Evolutionary conservation across 2,113 vertebrate genomes (phyloP), one percentile per base, ranked within the genome.

Genomic region (Delphinus delphis): DNA sequence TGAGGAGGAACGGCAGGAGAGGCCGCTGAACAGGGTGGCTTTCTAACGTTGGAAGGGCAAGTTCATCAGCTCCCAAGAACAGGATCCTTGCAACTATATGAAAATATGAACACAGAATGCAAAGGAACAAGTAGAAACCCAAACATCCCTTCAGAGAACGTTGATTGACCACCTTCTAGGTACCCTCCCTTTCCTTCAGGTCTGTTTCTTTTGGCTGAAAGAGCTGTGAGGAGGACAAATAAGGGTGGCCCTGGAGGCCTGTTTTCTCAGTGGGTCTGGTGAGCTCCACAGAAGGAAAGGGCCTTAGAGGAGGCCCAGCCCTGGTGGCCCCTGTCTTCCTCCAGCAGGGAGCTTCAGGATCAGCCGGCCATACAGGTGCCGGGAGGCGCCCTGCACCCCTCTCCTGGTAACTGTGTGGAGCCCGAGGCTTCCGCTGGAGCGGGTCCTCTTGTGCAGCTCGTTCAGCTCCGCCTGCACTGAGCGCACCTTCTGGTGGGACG

Each of bases 311-410:
- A 93, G n/a, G 23, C 63, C 55, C 8, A 62, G n/a, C 31, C 73
- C 65, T 13, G 20, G 47, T 44, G n/a, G 15, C 11, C 18, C 23
- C 26, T 13, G 1, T 41, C 58, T 71, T 96, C 50, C 17, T 50
- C 13, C 26, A 8, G 3, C 12, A 55, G 79, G 47, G 74, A n/a
- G 21, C 47, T 76, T 74, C 65, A 23, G 21, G 8, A 26, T 31
- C 47, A 53, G 8, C 44, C 10, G 20, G 31, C 28, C 28, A 6
- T 8, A 21, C 14, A 25, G 58, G 18, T 6, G 0, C 23, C 6
- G 13, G 6, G 41, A 11, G n/a, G 31, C 2, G 3, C 50, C 41
- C 44, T 23, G 13, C 26, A 1, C 31, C 31, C 67, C 21, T 28
- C 2, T 13, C 36, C 88, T 53, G 50, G 6, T 23, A 6, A 28